Base-by-base conservation (phyloP, 2,113 vertebrate genomes). In the Poecilia latipinna region DNA sequence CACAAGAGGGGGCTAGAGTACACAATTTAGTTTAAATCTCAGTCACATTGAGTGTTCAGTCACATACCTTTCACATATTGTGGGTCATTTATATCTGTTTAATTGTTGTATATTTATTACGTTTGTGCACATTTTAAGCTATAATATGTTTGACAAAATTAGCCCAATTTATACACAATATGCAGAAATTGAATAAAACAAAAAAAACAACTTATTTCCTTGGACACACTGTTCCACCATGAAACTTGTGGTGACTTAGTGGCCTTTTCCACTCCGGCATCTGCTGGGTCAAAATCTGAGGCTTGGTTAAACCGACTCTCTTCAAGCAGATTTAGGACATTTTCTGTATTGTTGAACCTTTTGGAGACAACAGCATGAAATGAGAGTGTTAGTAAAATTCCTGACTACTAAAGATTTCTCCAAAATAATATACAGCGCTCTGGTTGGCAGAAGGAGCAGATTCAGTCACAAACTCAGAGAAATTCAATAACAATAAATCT, bases 1-100 rank as follows among this genome's bases (percentile, higher is more conserved):
- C 92, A 90, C 84, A 80, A 81, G 92, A 88, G 88, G 89, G 83
- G 10, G 82, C 79, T 77, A 87, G 42, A 87, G 74, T 37, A 80
- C 76, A 82, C 66, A 22, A 22, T 76, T 74, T 82, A 48, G 12
- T 29, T 37, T n/a, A 26, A 0, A 12, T 10, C 19, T 15, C 65
- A 12, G 22, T 10, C 24, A 15, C 31, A 71, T 3, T 13, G 11
- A 2, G 10, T 63, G n/a, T 44, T 48, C 13, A 48, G 15, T 32
- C 26, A 51, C 12, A 37, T 39, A 19, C 29, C 8, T 22, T 24
- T 26, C 29, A 33, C 61, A 63, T 63, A n/a, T 4, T 31, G 61
- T 29, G 61, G 15, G 17, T 31, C 48, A 28, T 22, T 22, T 28
- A 48, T 31, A 17, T 48, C 4, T 19, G 31, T 68, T 15, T 48